These are phyloP conservation scores for Archilochus colubris DNA, from an alignment of 2,113 vertebrate genomes.

Conservation along the genomic window DNA sequence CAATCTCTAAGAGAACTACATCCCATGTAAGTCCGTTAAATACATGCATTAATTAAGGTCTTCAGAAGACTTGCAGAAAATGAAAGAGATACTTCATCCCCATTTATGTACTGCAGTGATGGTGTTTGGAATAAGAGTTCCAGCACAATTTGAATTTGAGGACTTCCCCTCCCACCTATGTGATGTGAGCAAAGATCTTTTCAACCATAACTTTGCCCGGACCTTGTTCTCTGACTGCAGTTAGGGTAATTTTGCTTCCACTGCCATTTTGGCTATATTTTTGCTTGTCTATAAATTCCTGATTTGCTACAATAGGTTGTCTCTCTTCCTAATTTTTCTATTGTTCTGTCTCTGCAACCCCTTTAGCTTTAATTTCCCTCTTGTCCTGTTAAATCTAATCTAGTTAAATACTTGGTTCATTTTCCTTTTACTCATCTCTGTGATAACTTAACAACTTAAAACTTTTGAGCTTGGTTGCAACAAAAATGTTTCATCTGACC, in stretches of 20 bases:
- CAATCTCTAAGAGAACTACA: neutral
- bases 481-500: neutral
- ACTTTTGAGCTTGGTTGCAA: neutral
- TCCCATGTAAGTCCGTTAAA: neutral
- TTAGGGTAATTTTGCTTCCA: neutral
- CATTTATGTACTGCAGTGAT: neutral
- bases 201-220: neutral
- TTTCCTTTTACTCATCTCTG: neutral
- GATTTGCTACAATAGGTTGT: rapidly evolving
- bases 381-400: neutral
- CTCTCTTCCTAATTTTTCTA: neutral
- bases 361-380: neutral
- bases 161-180: neutral
- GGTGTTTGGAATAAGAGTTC: neutral
- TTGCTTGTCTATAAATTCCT: neutral
- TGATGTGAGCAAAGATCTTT: neutral
- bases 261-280: neutral
- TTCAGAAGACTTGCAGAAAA: neutral
- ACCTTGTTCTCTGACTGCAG: neutral
- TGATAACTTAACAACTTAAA: neutral
- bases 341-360: neutral
- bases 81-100: neutral
- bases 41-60: neutral
- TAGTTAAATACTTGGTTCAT: neutral
- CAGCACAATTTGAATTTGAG: neutral